phyloP scores from a whole-genome alignment of 2,888 invertebrate genomes.

The Adelphocoris suturalis region DNA sequence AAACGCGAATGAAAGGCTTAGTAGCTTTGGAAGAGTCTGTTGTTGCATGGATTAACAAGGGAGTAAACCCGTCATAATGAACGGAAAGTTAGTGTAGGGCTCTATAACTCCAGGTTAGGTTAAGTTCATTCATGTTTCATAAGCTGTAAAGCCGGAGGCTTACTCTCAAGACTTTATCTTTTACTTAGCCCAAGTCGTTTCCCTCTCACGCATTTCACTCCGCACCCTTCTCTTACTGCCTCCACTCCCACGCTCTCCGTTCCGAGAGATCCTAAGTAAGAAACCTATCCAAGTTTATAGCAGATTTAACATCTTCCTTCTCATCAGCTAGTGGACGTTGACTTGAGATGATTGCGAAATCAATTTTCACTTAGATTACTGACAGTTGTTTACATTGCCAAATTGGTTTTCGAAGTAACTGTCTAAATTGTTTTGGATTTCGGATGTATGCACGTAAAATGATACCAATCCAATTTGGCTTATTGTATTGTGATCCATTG shows the following conservation, averaged over 20 bases:
- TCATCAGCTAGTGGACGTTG: no score
- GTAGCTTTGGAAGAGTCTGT: not conserved
- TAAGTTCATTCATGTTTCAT: conserved; percentile 58
- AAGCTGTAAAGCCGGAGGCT: conserved; percentile 37
- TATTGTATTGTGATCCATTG: no score
- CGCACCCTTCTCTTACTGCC: not conserved
- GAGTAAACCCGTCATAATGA: not conserved
- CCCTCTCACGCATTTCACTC: conserved; percentile 14
- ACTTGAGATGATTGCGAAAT: not conserved
- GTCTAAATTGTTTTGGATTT: no score
- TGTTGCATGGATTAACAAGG: not conserved
- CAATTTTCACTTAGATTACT: not conserved
- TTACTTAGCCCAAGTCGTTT: not conserved
- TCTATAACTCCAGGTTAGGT: conserved; percentile 6
- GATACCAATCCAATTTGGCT: no score
- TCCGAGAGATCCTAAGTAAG: not conserved
- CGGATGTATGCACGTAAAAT: no score
- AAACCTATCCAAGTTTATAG: not conserved
- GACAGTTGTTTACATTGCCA: no score
- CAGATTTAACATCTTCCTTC: not conserved
- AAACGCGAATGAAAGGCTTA: not conserved
- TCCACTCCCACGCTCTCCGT: not conserved
- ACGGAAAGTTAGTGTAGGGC: not conserved
- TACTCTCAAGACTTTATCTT: conserved; percentile 8
- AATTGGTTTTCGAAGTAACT: no score